These are phyloP conservation scores for Xiphophorus couchianus DNA, from an alignment of 2,113 vertebrate species.

Conservation along the genomic window DNA sequence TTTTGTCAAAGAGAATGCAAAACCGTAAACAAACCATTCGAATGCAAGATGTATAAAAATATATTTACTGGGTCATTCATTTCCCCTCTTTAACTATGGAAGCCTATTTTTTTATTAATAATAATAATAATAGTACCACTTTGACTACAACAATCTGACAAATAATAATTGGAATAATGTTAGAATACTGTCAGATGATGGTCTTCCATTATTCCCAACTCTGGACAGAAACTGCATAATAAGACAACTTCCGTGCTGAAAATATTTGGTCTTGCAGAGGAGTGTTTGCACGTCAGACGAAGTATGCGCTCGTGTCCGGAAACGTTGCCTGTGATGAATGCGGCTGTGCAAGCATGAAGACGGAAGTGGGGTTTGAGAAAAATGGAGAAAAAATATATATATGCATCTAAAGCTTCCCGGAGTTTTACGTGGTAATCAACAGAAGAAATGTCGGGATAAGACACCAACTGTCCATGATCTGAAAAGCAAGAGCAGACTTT, in stretches of 20 bases:
- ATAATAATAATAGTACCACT: neutral
- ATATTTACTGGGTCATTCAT: conserved; percentile 58
- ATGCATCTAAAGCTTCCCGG: conserved; percentile 8
- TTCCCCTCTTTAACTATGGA: conserved; percentile 41
- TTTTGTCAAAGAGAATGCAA: conserved; percentile 20
- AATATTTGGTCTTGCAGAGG: conserved; percentile 61
- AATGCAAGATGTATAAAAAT: conserved; percentile 78
- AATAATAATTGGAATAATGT: conserved; percentile 36
- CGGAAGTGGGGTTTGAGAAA: conserved; percentile 15
- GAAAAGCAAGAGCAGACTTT: neutral
- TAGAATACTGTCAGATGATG: conserved; percentile 11
- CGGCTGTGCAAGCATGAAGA: conserved; percentile 28
- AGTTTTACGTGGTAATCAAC: neutral
- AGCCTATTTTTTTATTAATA: conserved; percentile 2
- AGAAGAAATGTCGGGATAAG: neutral
- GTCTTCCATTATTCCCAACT: conserved; percentile 3
- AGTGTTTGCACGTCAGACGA: conserved; percentile 18
- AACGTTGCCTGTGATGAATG: conserved; percentile 15
- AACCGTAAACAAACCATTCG: conserved; percentile 64
- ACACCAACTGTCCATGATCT: neutral
- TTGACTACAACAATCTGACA: conserved; percentile 3
- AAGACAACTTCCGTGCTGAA: conserved; percentile 27
- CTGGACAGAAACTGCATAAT: conserved; percentile 31
- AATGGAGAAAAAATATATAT: conserved; percentile 1
- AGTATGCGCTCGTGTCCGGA: conserved; percentile 37